phyloP scores from a whole-genome alignment of 1,140 invertebrate species.

The Laodelphax striatellus region DNA sequence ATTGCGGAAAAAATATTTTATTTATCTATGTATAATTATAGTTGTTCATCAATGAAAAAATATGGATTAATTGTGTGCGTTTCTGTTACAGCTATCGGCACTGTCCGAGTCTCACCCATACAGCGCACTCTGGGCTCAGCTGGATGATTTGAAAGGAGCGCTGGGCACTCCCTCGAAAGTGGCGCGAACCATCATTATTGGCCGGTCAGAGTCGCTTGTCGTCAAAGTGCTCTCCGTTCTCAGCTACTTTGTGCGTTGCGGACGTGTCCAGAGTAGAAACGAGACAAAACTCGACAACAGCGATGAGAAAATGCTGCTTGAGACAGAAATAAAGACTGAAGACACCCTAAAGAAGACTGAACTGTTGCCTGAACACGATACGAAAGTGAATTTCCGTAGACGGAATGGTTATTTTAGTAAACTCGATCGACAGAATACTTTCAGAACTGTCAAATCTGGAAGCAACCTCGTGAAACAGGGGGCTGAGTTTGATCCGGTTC shows the following conservation, averaged over 20 bases:
- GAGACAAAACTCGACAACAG: not conserved
- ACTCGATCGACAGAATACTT: not conserved
- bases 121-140: conserved; percentile 77
- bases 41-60: conserved; percentile 5
- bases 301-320: not conserved
- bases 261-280: conserved; percentile 41
- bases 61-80: not conserved
- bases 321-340: not conserved
- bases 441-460: not conserved
- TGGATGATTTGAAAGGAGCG: conserved; percentile 72
- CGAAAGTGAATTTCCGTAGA: not conserved
- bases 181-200: conserved; percentile 63
- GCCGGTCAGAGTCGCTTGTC: conserved; percentile 41
- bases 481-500: not conserved
- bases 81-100: conserved; percentile 32
- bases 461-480: not conserved
- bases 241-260: conserved; percentile 75
- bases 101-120: conserved; percentile 36
- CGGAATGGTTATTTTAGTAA: too few species aligned
- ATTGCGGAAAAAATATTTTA: too few species aligned
- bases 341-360: not conserved
- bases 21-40: too few species aligned
- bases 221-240: conserved; percentile 53
- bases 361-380: not conserved
- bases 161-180: conserved; percentile 62